Base-by-base conservation (phyloP, 2,113 vertebrate species). In the Chlorodrepanis virens region DNA sequence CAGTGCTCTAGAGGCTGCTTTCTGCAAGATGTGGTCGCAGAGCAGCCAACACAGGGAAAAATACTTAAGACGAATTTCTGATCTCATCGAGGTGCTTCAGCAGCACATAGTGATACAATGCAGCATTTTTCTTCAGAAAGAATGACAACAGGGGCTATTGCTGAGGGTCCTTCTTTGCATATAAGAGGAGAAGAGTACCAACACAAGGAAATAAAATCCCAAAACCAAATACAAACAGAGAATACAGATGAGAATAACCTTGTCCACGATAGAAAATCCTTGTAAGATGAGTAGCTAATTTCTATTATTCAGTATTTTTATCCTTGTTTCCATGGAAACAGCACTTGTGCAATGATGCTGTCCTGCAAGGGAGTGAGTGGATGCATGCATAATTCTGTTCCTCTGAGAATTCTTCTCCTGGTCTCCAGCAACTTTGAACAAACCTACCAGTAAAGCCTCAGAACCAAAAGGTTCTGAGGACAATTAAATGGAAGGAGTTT, bases 301-400 rank as follows among this genome's bases (percentile, higher is more conserved):
- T 94, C 90, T 47, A 89, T 93, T 78, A 93, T 89, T 95, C 93
- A 42, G 80, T 94, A 90, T 83, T 96, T 94, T 96, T 95, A 92
- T 88, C 60, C 72, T 87, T 83, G 95, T 97, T 96, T 89, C 96
- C 93, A 97, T 94, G 57, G 96, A 94, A 97, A 97, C 96, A 71
- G 68, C 44, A 87, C 86, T 96, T 87, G 52, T 76, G 70, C 7
- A 0, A 44, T 63, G 60, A 70, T 87, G 80, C 64, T 81, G 77
- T 91, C 93, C 94, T 87, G 86, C 52, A 81, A 94, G 35, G 22
- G 35, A 95, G 35, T 22, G 27, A 93, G 59, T 18, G 14, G 35
- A 83, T 91, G 49, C 47, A 74, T 20, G 25, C 21, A 16, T 18
- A 33, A 19, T 56, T 68, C 50, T 3, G 14, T 44, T 37, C 44